phyloP scores from a whole-genome alignment of 2,113 vertebrate species.

The Morone chrysops region DNA sequence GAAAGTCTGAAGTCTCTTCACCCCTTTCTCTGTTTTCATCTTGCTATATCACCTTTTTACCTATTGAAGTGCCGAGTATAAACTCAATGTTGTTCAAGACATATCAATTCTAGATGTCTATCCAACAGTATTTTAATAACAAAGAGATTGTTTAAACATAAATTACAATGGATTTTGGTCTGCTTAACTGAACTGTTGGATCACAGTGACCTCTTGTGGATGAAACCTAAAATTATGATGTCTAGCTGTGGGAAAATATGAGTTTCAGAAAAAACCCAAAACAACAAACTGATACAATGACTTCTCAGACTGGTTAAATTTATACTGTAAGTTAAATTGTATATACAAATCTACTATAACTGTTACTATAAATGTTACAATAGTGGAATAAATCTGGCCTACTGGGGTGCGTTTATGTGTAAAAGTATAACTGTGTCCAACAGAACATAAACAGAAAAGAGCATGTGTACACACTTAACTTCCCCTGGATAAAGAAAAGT shows the following conservation, averaged over 20 bases:
- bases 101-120: neutral
- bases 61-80: neutral
- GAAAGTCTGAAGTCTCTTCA: neutral
- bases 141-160: neutral
- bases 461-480: neutral
- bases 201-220: conserved; percentile 78
- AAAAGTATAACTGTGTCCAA: conserved; percentile 3
- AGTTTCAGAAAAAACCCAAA: neutral
- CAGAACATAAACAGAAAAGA: conserved; percentile 18
- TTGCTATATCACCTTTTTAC: neutral
- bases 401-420: conserved; percentile 4
- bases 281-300: neutral
- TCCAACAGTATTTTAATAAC: neutral
- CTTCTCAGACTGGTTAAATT: neutral
- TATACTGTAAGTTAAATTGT: neutral
- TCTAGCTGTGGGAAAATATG: neutral
- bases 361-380: neutral
- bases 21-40: neutral
- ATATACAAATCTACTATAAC: neutral
- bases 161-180: neutral
- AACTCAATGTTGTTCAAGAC: neutral
- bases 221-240: conserved; percentile 26
- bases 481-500: neutral
- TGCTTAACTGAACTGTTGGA: conserved; percentile 23
- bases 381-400: neutral